Conservation (phyloP, 1,140 invertebrate genomes). For the Bilobella aurantiaca region DNA sequence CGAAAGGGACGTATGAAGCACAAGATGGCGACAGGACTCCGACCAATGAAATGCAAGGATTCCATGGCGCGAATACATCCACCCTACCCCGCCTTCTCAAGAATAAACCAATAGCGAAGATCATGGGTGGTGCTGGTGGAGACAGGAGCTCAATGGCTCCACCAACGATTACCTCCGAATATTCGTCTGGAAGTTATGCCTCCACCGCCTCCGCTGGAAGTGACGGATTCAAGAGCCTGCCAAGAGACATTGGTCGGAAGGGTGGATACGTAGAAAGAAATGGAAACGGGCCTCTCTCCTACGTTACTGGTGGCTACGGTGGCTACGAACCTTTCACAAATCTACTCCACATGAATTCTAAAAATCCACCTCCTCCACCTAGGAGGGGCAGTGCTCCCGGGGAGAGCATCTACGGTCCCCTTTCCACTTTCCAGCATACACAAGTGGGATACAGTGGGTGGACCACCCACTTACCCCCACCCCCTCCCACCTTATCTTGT, state of each 20-base stretch:
- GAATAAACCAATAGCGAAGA: conserved; percentile 31
- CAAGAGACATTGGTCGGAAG: conserved; percentile 28
- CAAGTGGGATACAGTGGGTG: conserved; percentile 1
- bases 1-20: conserved; percentile 17
- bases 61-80: not conserved
- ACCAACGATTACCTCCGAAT: conserved; percentile 4
- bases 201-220: no score
- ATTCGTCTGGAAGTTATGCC: not conserved
- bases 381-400: conserved; percentile 22
- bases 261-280: not conserved
- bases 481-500: conserved; percentile 28
- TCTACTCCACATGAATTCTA: conserved; percentile 5
- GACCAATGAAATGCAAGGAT: conserved; percentile 23
- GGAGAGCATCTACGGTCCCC: conserved; percentile 11
- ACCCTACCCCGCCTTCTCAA: conserved; percentile 30
- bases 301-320: conserved; percentile 1
- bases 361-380: conserved; percentile 29
- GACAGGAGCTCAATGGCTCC: conserved; percentile 5
- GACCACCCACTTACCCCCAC: conserved; percentile 21
- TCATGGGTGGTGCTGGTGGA: conserved; percentile 27
- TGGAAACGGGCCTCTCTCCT: not conserved
- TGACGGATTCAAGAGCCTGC: conserved; percentile 34
- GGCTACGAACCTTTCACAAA: conserved; percentile 4
- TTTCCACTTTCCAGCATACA: conserved; percentile 10
- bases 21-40: conserved; percentile 29